Conservation (phyloP, 2,888 invertebrate species). For the Eupithecia vulgata region DNA sequence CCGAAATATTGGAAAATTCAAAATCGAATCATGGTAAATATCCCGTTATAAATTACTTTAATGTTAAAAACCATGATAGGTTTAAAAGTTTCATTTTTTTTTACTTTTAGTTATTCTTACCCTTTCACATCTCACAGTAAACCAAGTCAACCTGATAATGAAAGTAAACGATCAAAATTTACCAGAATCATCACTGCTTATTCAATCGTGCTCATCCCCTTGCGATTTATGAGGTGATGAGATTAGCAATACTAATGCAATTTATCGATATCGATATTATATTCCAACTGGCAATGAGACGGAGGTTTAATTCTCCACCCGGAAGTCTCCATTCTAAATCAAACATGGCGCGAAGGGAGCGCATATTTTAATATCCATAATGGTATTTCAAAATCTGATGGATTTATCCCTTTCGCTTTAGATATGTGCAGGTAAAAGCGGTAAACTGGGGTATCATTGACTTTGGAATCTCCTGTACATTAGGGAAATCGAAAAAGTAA, state of each 20-base stretch:
- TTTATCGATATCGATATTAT: conserved; percentile 73
- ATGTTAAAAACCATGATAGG: no score
- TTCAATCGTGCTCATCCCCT: conserved; percentile 17
- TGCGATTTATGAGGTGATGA: conserved; percentile 42
- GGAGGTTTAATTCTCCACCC: conserved; percentile 69
- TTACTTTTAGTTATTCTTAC: no score
- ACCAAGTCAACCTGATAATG: not conserved
- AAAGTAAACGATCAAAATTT: not conserved
- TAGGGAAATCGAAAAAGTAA: not conserved
- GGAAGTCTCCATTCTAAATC: conserved; percentile 81
- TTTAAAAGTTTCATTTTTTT: no score
- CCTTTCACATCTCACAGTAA: no score
- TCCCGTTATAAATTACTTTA: no score
- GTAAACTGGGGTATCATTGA: conserved; percentile 5
- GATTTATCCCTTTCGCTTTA: conserved; percentile 47
- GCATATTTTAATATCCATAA: conserved; percentile 75
- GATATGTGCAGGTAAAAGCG: not conserved
- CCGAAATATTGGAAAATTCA: no score
- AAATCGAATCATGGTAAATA: no score
- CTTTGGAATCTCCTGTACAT: not conserved
- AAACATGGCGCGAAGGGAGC: conserved; percentile 70
- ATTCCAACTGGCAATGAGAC: conserved; percentile 59
- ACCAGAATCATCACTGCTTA: conserved; percentile 16
- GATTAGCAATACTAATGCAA: conserved; percentile 50
- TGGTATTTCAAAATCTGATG: conserved; percentile 55